Evolutionary conservation across 1,140 invertebrate genomes (phyloP).

Genomic region (Scaptomyza montana): DNA sequence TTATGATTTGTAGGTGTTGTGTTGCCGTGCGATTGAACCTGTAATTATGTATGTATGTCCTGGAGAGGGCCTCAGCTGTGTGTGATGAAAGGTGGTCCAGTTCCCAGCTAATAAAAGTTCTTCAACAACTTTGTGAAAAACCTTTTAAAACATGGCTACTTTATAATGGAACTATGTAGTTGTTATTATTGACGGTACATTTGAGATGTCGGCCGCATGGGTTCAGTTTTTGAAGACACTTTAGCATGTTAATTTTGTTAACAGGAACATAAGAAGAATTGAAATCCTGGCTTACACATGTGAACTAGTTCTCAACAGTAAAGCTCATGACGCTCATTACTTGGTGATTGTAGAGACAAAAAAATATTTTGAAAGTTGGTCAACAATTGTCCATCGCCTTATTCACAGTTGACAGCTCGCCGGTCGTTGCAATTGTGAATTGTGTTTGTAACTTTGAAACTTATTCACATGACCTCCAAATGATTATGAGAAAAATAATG

Average conservation of each 20-base stretch:
- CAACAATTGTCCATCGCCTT: not conserved
- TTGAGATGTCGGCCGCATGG: no score
- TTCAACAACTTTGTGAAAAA: constrained; percentile 7
- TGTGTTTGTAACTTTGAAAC: constrained; percentile 45
- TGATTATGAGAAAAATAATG: constrained; percentile 33
- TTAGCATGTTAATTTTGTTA: no score
- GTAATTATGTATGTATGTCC: constrained; percentile 30
- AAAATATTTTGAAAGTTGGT: not conserved
- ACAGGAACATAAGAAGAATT: not conserved
- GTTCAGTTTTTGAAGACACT: not conserved
- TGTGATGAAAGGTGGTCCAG: constrained; percentile 11
- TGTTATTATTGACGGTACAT: not conserved
- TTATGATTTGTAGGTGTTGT: constrained; percentile 62
- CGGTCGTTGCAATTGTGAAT: constrained; percentile 11
- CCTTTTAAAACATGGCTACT: not conserved
- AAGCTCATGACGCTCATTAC: not conserved
- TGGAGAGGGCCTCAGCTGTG: constrained; percentile 12
- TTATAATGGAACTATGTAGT: not conserved
- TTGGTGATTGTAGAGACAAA: not conserved
- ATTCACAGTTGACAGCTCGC: constrained; percentile 2
- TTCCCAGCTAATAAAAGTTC: constrained; percentile 23
- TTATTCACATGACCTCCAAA: constrained; percentile 62
- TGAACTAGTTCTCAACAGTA: not conserved
- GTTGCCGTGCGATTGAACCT: constrained; percentile 32
- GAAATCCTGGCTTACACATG: not conserved